A percentile compares a stretch with the other conserved stretches of the same genome.
These are phyloP conservation scores for Phyto melanocephala DNA, from an alignment of 2,888 invertebrate species.

Conservation along the genomic window DNA sequence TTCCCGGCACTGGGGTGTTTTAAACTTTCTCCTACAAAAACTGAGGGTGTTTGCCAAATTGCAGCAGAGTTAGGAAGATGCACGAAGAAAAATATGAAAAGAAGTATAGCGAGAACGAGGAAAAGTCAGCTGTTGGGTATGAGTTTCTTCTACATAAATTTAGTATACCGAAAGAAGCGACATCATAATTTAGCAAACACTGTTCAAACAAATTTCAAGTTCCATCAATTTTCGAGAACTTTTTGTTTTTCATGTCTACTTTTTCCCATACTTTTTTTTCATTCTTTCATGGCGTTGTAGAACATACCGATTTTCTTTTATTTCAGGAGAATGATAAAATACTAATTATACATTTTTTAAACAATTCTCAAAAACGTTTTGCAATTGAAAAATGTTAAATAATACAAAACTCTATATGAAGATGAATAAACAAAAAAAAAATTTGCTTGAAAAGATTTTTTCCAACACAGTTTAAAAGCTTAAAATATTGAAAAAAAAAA, in stretches of 20 bases:
- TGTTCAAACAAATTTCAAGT: not conserved
- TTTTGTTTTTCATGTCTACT: constrained; percentile 49
- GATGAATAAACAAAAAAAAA: constrained; percentile 24
- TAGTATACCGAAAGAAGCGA: constrained; percentile 31
- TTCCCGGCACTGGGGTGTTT: not conserved
- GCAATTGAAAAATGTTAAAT: constrained; percentile 61
- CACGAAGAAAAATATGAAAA: not conserved
- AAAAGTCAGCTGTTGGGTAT: constrained; percentile 18
- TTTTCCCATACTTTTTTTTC: not conserved
- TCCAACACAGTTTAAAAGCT: constrained; percentile 62
- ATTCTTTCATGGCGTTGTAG: constrained; percentile 49
- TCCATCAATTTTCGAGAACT: constrained; percentile 59
- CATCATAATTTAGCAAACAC: constrained; percentile 32
- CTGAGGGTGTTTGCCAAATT: constrained; percentile 35
- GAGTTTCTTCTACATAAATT: not conserved
- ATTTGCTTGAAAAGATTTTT: constrained; percentile 56
- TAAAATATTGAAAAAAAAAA: constrained; percentile 39
- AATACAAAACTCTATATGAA: constrained; percentile 11
- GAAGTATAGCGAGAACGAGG: not conserved
- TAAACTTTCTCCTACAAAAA: not conserved
- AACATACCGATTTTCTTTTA: constrained; percentile 23
- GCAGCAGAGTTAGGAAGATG: not conserved
- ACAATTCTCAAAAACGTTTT: constrained; percentile 49
- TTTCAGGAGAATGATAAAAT: constrained; percentile 7
- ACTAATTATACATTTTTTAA: constrained; percentile 48